Evolutionary conservation across 2,888 invertebrate genomes (phyloP).

Genomic region (Leucoma salicis): DNA sequence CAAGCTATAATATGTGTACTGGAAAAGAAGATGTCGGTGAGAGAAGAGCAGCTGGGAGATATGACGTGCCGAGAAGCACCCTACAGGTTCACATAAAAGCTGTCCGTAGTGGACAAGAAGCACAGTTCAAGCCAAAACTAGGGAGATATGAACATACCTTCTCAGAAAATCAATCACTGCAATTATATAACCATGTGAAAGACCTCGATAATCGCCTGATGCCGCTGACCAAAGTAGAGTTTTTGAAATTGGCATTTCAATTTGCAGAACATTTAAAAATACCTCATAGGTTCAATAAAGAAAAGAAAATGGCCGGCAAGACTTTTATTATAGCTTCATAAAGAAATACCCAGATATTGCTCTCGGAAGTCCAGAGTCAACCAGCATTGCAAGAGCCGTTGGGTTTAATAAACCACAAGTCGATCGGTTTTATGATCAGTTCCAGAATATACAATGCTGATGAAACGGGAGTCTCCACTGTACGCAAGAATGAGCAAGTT

Average conservation of each 20-base stretch:
- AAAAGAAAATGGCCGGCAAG: neutral
- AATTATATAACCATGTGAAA: neutral
- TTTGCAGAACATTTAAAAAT: neutral
- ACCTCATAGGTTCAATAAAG: slow-evolving; percentile 4
- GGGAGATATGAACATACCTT: neutral
- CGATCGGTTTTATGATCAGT: neutral
- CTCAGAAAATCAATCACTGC: neutral
- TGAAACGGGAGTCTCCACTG: slow-evolving; percentile 1
- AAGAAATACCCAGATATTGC: neutral
- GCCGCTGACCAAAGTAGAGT: neutral
- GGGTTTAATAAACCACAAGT: slow-evolving; percentile 6
- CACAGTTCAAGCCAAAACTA: neutral
- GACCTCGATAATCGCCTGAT: neutral
- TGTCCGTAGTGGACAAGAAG: neutral
- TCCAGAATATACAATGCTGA: neutral
- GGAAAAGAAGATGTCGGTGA: neutral
- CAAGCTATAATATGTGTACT: neutral
- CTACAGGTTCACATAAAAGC: neutral
- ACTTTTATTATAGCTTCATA: neutral
- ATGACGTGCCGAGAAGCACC: neutral
- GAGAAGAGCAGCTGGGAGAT: neutral
- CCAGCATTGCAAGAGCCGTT: neutral
- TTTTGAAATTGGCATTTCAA: neutral
- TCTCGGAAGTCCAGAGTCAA: neutral
- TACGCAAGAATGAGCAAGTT: slow-evolving; percentile 1